phyloP scores from a whole-genome alignment of 2,113 vertebrate species.

The Pelodiscus sinensis region DNA sequence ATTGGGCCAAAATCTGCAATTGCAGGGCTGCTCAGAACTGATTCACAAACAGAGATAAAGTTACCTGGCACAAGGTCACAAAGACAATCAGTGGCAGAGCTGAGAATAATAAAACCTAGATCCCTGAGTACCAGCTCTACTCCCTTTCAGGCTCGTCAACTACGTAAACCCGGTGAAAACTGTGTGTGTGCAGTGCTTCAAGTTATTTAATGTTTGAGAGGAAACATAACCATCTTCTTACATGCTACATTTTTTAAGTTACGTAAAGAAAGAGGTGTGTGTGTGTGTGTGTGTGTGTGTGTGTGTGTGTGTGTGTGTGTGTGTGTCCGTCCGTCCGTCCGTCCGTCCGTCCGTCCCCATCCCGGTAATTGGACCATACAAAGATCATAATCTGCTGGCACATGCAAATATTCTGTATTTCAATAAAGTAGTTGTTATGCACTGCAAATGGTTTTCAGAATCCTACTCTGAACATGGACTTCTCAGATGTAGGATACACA shows the following conservation, averaged over 20 bases:
- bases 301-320: too few species aligned
- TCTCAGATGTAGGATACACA: rapidly evolving
- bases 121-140: neutral
- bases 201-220: neutral
- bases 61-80: neutral
- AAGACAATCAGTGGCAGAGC: rapidly evolving
- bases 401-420: neutral
- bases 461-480: neutral
- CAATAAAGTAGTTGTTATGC: slow-evolving; percentile 10
- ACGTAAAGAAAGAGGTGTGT: neutral
- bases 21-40: neutral
- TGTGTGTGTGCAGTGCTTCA: neutral
- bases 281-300: too few species aligned
- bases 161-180: neutral
- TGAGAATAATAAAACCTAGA: neutral
- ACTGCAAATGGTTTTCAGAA: slow-evolving; percentile 16
- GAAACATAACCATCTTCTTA: neutral
- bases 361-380: too few species aligned
- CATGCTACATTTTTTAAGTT: neutral
- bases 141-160: neutral
- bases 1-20: neutral
- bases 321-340: too few species aligned
- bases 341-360: too few species aligned
- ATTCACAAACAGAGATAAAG: neutral
- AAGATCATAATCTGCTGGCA: rapidly evolving